A percentile compares a stretch with the other conserved stretches of the same genome.
Evolutionary conservation across 2,113 vertebrate genomes (phyloP).

Genomic region (Alouatta palliata): DNA sequence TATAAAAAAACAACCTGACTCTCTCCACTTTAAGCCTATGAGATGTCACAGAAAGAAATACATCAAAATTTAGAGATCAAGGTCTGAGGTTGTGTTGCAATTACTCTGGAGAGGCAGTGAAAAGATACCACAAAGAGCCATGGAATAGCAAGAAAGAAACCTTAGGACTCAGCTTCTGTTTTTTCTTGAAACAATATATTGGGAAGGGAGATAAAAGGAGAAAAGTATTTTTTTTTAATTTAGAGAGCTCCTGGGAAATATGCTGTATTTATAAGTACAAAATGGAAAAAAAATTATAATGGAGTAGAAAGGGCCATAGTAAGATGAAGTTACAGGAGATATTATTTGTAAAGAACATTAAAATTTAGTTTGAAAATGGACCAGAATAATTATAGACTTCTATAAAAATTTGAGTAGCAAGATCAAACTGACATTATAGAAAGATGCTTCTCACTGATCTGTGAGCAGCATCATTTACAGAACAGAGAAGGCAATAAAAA

Average conservation of each 20-base stretch:
- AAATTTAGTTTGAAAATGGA: not conserved
- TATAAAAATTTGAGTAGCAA: constrained; percentile 9
- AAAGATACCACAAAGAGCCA: constrained; percentile 34
- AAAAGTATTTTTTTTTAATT: not conserved
- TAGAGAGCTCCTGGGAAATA: not conserved
- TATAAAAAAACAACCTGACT: not conserved
- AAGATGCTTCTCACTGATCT: constrained; percentile 10
- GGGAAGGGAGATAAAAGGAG: not conserved
- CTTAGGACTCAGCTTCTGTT: not conserved
- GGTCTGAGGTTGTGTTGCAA: not conserved
- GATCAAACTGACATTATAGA: constrained; percentile 18
- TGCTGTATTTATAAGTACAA: not conserved
- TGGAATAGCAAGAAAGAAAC: not conserved
- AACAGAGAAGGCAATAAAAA: not conserved
- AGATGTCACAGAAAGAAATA: constrained; percentile 64
- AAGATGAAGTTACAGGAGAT: not conserved
- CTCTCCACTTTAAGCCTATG: constrained; percentile 1
- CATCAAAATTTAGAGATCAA: constrained; percentile 63
- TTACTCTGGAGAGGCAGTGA: not conserved
- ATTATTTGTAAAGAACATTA: constrained; percentile 3
- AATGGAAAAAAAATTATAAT: not conserved
- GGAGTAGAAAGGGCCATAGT: not conserved
- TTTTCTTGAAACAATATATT: not conserved
- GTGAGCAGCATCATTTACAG: not conserved
- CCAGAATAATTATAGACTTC: not conserved